phyloP scores from a whole-genome alignment of 2,113 vertebrate genomes.

The Oxygymnocypris stewartii region DNA sequence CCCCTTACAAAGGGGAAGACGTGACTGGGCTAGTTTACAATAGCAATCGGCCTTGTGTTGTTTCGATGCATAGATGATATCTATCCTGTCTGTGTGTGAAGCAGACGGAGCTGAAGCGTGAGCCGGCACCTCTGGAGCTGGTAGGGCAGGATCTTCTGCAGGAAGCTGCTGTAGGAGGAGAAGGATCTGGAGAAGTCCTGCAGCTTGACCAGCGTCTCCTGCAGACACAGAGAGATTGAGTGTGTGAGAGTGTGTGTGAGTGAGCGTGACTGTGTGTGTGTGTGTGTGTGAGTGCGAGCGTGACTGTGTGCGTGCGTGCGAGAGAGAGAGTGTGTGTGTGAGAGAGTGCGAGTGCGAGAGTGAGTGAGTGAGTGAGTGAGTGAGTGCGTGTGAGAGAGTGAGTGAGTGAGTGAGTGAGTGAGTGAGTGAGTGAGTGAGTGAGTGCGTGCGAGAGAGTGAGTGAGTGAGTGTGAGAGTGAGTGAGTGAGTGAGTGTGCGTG shows the following conservation, averaged over 20 bases:
- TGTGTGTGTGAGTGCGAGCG: too few relatives aligned
- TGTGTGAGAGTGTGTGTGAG: not conserved
- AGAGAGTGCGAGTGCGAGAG: not conserved
- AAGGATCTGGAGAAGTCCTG: constrained; percentile 89
- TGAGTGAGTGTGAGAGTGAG: not conserved
- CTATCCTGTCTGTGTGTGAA: too few relatives aligned
- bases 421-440: not conserved
- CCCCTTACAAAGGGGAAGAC: too few relatives aligned
- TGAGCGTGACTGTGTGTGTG: too few relatives aligned
- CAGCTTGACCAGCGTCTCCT: constrained; percentile 94
- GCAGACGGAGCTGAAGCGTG: not conserved
- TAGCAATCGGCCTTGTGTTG: too few relatives aligned
- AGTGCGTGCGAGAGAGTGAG: too few relatives aligned
- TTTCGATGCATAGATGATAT: too few relatives aligned
- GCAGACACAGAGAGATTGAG: constrained; percentile 38
- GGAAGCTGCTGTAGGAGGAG: constrained; percentile 85
- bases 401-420: not conserved
- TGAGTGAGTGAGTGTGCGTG: not conserved
- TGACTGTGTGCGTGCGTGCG: too few relatives aligned
- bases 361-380: not conserved
- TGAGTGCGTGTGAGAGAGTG: not conserved
- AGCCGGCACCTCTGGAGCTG: constrained; percentile 90
- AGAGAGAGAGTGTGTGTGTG: too few relatives aligned
- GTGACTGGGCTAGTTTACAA: too few relatives aligned
- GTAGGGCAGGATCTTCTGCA: constrained; percentile 97